phyloP scores from a whole-genome alignment of 2,888 invertebrate species.

The Ochropacha duplaris region DNA sequence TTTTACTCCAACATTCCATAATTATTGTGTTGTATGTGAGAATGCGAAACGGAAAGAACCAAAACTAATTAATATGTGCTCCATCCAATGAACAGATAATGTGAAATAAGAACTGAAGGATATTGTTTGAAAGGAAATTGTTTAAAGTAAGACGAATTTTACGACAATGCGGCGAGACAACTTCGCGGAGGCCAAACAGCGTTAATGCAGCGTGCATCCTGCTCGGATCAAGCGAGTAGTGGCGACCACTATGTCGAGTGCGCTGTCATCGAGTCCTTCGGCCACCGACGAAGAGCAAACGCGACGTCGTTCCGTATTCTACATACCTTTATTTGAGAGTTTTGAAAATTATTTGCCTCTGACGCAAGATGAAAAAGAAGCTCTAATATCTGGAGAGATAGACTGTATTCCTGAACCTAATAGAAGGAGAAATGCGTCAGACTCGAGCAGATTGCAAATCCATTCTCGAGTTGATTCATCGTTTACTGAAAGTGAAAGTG shows the following conservation, averaged over 20 bases:
- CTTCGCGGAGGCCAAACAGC: conserved; percentile 50
- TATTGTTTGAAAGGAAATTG: conserved; percentile 48
- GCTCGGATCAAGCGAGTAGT: conserved; percentile 18
- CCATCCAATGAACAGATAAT: conserved; percentile 12
- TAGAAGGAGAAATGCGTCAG: conserved; percentile 60
- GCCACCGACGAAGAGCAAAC: conserved; percentile 76
- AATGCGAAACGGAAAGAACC: background rate
- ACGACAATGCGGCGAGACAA: conserved; percentile 60
- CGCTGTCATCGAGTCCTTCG: conserved; percentile 58
- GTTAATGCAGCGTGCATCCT: conserved; percentile 72
- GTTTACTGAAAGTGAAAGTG: conserved; percentile 75
- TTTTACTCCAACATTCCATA: background rate
- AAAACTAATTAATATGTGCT: background rate
- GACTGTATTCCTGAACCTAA: conserved; percentile 48
- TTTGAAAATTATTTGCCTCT: conserved; percentile 83
- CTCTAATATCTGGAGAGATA: conserved; percentile 65
- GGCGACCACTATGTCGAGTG: conserved; percentile 64
- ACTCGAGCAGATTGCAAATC: conserved; percentile 53
- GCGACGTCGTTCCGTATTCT: conserved; percentile 88
- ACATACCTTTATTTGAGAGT: conserved; percentile 87
- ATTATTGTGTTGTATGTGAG: background rate
- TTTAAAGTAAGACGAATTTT: conserved; percentile 63
- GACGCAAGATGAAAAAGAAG: conserved; percentile 73
- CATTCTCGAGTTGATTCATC: conserved; percentile 64
- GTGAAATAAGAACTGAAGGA: conserved; percentile 57